Percentiles rank a stretch among this genome's conserved stretches.
These are phyloP conservation scores for Cladopsammia gracilis DNA, from an alignment of 64 coral and sea anemone species.

Conservation along the genomic window DNA sequence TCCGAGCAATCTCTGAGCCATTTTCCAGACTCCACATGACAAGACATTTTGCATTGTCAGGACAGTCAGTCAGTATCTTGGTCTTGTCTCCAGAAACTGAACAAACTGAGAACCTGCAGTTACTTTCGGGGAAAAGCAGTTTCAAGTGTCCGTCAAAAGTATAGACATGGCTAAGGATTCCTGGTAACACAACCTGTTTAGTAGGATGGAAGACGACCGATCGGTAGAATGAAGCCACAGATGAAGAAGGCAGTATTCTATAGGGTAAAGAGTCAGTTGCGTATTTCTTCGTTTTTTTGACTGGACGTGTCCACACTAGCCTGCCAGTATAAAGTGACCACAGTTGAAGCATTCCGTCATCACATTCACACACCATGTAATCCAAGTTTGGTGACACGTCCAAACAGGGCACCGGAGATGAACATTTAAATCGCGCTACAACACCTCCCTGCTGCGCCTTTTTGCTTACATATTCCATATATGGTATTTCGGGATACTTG, in stretches of 20 bases:
- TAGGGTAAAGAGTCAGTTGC: background rate
- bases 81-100: background rate
- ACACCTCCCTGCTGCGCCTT: background rate
- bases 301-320: background rate
- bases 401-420: background rate
- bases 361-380: conserved; percentile 22
- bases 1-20: background rate
- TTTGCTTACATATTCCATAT: conserved; percentile 1
- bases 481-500: conserved; percentile 22
- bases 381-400: background rate
- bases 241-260: background rate
- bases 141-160: conserved; percentile 8
- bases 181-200: background rate
- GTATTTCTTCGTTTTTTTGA: background rate
- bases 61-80: conserved; percentile 3
- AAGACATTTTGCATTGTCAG: background rate
- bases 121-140: conserved; percentile 13
- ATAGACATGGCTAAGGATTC: conserved; percentile 16
- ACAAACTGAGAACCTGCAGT: conserved; percentile 10
- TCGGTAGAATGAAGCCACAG: background rate
- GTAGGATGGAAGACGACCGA: background rate
- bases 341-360: background rate
- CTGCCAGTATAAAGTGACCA: background rate
- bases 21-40: conserved; percentile 19
- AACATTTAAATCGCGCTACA: conserved; percentile 1